Percentiles rank a stretch among this genome's conserved stretches.
phyloP scores from a whole-genome alignment of 2,797 vertebrate genomes.

The Clarias pachynema region DNA sequence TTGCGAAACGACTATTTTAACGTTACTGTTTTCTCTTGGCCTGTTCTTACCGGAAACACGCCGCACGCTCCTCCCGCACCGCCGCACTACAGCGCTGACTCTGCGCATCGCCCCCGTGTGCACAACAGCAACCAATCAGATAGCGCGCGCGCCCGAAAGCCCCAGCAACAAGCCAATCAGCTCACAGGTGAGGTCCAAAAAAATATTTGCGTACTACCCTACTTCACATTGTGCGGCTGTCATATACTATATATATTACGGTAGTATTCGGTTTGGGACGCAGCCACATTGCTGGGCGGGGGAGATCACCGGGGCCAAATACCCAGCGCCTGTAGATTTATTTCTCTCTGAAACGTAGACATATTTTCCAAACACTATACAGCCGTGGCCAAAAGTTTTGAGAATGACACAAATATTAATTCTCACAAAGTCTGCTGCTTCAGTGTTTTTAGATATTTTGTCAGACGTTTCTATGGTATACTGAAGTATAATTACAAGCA shows the following conservation, averaged over 20 bases:
- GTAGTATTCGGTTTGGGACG: constrained; percentile 24
- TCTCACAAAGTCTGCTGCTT: no score
- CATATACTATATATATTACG: background rate
- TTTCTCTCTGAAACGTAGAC: background rate
- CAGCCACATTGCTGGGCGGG: constrained; percentile 25
- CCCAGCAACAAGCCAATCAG: constrained; percentile 42
- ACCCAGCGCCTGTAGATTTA: no score
- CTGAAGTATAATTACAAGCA: no score
- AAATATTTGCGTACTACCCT: background rate
- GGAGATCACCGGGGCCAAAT: background rate
- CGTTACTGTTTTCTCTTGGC: constrained; percentile 68
- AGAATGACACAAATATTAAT: no score
- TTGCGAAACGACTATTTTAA: constrained; percentile 55
- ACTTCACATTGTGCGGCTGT: background rate
- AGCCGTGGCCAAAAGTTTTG: no score
- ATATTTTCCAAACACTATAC: no score
- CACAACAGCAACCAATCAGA: constrained; percentile 44
- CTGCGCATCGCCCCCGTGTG: constrained; percentile 35
- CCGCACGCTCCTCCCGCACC: constrained; percentile 74
- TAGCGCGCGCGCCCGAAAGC: background rate
- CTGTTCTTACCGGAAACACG: constrained; percentile 80
- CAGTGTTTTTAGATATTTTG: no score
- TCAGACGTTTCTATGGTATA: no score
- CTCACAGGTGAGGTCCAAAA: background rate
- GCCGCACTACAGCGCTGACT: constrained; percentile 59